Base-by-base conservation (phyloP, 2,888 invertebrate genomes). In the Gryllus longicercus region DNA sequence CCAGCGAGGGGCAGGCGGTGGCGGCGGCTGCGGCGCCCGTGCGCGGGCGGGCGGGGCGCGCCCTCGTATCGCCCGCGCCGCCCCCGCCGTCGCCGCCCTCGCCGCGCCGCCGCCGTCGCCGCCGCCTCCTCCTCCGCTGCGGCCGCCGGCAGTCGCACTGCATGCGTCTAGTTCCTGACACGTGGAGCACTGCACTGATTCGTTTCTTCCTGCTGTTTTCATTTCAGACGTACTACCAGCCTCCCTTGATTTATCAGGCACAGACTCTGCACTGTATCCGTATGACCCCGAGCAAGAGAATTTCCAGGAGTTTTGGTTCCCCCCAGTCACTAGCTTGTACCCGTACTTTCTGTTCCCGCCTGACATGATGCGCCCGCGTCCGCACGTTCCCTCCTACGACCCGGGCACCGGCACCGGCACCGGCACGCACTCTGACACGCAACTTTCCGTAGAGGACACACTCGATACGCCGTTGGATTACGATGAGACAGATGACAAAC, bases 291-390 rank as follows among this genome's bases (percentile, higher is more conserved):
- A 87, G 87, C 89, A 85, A 88, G 87, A 87, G 85, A 87, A 87
- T 88, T 88, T 90, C 88, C 88, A 89, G 87, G 89, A 89, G 85
- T 87, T 88, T 86, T 89, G 89, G 87, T 89, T 88, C 85, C 88
- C 89, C 83, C 88, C 89, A 84, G 88, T 89, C 85, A 88, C 89
- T 85, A 88, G 88, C 86, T 87, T 87, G 85, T 89, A 88, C 85
- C 91, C 91, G 83, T 90, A 90, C 86, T 91, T 91, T 88, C 88
- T 92, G 84, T 91, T 90, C 86, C 91, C 91, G 84, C 89, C 83
- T 79, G 82, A 83, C 76, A 85, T 84, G 83, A 84, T 83, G 84
- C 84, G 84, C 84, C 86, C 84, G 83, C 85, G 85, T 85, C 85
- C 84, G 82, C 84, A 84, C 84, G 82, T 82, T 83, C 83, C 82